Percentiles rank a stretch among this genome's conserved stretches.
Conservation (phyloP, 2,888 invertebrate species). For the Allolobophora icterica region DNA sequence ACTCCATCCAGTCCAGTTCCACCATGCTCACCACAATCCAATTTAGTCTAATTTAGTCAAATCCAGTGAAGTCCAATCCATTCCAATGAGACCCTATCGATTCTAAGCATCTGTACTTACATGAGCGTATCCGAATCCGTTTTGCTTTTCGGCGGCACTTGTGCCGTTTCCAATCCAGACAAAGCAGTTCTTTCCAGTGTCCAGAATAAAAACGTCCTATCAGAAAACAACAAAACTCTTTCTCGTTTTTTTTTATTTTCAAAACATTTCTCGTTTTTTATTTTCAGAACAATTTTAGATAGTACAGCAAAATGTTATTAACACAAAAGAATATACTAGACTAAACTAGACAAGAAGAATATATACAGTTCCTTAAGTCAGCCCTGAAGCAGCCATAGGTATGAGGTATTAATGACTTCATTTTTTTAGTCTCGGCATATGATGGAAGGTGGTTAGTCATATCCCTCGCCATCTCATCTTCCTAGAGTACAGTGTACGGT, state of each 20-base stretch:
- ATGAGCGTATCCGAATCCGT: slow-evolving; percentile 63
- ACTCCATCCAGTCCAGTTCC: neutral
- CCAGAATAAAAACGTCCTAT: slow-evolving; percentile 62
- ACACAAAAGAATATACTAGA: neutral
- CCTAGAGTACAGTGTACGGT: too few species aligned
- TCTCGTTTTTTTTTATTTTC: neutral
- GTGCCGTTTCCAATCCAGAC: slow-evolving; percentile 62
- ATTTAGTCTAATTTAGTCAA: neutral
- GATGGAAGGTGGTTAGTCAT: too few species aligned
- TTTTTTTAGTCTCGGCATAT: too few species aligned
- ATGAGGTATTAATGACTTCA: too few species aligned
- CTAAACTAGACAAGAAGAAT: too few species aligned
- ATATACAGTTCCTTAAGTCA: too few species aligned
- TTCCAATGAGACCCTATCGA: neutral
- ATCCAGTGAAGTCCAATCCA: neutral
- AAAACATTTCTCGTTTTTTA: neutral
- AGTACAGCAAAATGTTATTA: neutral
- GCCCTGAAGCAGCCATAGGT: too few species aligned
- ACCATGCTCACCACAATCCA: neutral
- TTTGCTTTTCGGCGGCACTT: slow-evolving; percentile 57
- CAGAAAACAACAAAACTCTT: neutral
- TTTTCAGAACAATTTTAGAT: neutral
- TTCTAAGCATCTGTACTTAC: slow-evolving; percentile 53
- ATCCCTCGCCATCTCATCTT: too few species aligned
- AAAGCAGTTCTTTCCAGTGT: slow-evolving; percentile 55